Evolutionary conservation across 2,797 vertebrate genomes (phyloP), one percentile per base, ranked within the genome.

Genomic region (Pelobates cultripes): DNA sequence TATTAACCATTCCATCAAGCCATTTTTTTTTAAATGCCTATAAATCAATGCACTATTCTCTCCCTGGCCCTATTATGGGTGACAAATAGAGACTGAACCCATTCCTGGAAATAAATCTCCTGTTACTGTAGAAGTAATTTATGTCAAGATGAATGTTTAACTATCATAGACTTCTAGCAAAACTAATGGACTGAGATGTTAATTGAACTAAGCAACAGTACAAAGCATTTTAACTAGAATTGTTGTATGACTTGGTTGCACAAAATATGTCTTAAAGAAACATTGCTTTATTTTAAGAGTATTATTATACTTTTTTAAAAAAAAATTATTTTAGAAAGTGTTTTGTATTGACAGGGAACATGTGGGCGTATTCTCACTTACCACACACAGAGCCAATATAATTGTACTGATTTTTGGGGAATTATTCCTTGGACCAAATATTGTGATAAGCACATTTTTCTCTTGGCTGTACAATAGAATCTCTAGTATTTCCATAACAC

Each of bases 41-140:
- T 74, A 80, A 80, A 80, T 74, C 71, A 80, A 74, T 57, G 51
- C n/a, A 28, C 15, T 3, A 4, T 68, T 60, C 70, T 71, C 70
- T 74, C 41, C 15, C 71, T 43, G 70, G 40, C 64, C 60, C 57
- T 72, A 64, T 71, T 72, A 51, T 45, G n/a, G 67, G 55, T 80
- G 71, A 80, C 71, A 80, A 73, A 69, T 74, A 63, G 63, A 57
- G 2, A 68, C 9, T 14, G 12, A 57, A 55, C 43, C 63, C 43
- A 55, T 74, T 80, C 78, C 63, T 53, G 71, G 63, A 67, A 73
- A 64, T 73, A 67, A 13, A 80, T 79, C 45, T 51, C 4, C 45
- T 41, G 70, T 79, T 79, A 40, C 42, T 44, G 51, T 40, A 57
- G 7, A 57, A 28, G 44, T 28, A 55, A 79, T 66, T 17, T 73